These are phyloP conservation scores for Ernsta delagoae DNA, from an alignment of 2,888 invertebrate genomes.

Conservation along the genomic window DNA sequence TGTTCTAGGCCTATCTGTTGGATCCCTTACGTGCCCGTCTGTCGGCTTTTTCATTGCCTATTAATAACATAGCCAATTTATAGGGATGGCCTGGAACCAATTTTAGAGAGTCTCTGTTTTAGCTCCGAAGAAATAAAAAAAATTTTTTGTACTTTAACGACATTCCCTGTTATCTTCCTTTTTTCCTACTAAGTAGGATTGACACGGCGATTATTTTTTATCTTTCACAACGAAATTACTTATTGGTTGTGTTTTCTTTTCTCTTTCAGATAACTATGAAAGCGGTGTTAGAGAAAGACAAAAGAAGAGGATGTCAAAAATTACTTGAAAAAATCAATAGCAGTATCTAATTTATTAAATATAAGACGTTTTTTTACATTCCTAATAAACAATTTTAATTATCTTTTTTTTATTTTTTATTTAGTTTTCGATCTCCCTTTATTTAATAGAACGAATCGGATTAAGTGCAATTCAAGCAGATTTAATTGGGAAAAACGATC, in stretches of 20 bases:
- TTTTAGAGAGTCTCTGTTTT: no score
- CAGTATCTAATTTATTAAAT: constrained; percentile 14
- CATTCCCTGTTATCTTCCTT: no score
- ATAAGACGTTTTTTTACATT: constrained; percentile 5
- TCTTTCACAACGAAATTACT: no score
- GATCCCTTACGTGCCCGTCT: no score
- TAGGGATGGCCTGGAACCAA: no score
- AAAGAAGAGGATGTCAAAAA: constrained; percentile 50
- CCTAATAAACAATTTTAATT: constrained; percentile 17
- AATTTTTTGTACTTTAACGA: no score
- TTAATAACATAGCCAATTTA: no score
- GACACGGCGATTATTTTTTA: no score
- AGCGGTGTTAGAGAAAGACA: constrained; percentile 56
- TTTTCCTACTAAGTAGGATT: no score
- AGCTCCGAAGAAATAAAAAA: no score
- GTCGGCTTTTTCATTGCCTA: no score
- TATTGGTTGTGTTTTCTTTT: constrained; percentile 13
- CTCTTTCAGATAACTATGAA: constrained; percentile 69
- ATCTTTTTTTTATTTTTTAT: neutral
- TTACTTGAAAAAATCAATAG: constrained; percentile 60
- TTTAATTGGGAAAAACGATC: constrained; percentile 15
- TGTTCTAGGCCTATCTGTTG: no score
- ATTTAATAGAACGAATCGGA: constrained; percentile 19
- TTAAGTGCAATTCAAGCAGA: constrained; percentile 16
- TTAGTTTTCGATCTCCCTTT: constrained; percentile 13